These are phyloP conservation scores for Drosophila arizonae DNA, from an alignment of 1,140 invertebrate species.

Conservation along the genomic window DNA sequence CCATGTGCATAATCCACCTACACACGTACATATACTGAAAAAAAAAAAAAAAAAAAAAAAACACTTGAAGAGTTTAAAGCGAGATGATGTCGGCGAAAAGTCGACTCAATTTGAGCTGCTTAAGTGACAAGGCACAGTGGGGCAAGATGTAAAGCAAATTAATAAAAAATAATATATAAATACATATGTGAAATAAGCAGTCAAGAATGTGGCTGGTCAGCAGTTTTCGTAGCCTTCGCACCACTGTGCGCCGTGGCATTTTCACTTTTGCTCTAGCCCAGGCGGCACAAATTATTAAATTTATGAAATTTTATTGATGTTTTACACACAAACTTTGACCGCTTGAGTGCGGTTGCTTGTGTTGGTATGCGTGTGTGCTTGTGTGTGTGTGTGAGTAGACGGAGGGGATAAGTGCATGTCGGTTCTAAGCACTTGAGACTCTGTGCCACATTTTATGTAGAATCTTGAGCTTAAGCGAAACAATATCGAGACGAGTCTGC, in stretches of 20 bases:
- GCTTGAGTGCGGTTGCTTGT: constrained; percentile 49
- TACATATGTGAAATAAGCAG: no score
- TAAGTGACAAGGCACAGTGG: constrained; percentile 68
- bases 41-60: not conserved
- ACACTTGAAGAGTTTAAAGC: constrained; percentile 67
- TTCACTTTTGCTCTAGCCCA: constrained; percentile 71
- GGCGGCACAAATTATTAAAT: constrained; percentile 73
- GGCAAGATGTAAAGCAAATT: not conserved
- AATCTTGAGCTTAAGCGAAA: constrained; percentile 69
- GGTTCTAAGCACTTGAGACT: constrained; percentile 55
- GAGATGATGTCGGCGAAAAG: constrained; percentile 50
- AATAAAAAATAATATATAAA: not conserved
- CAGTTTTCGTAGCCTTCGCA: not conserved
- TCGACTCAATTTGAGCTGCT: constrained; percentile 67
- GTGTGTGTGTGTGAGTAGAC: constrained; percentile 15
- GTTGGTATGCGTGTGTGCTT: not conserved
- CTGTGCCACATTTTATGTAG: constrained; percentile 69
- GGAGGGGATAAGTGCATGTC: constrained; percentile 20
- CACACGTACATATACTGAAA: not conserved
- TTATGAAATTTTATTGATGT: constrained; percentile 81
- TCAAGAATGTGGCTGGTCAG: not conserved
- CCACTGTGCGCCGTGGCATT: constrained; percentile 58
- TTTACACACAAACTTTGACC: constrained; percentile 79
- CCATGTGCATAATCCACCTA: constrained; percentile 51
- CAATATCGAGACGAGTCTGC: constrained; percentile 36